Conservation (phyloP, 2,113 vertebrate genomes). For the Platichthys flesus region DNA sequence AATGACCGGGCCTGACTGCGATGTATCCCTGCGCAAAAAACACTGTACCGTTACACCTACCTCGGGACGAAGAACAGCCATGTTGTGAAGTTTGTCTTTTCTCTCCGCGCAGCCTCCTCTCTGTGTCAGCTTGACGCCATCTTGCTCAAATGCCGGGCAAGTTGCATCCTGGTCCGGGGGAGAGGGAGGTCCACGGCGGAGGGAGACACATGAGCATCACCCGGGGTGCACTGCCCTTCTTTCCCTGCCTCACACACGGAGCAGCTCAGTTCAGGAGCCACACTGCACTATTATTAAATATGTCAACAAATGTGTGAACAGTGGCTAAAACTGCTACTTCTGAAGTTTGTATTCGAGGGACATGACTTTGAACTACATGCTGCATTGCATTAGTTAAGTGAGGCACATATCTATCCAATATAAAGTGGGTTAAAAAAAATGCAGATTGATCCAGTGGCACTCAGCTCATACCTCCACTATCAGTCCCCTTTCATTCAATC, state of each 20-base stretch:
- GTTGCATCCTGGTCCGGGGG: conserved; percentile 21
- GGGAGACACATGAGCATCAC: neutral
- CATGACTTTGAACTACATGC: no score
- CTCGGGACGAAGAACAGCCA: conserved; percentile 49
- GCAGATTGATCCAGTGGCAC: no score
- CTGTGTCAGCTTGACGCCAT: conserved; percentile 76
- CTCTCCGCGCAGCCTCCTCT: conserved; percentile 38
- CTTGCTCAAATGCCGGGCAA: conserved; percentile 53
- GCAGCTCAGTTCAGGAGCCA: no score
- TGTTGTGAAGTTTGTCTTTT: neutral
- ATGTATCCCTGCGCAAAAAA: neutral
- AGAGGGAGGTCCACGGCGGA: conserved; percentile 23
- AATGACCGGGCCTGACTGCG: neutral
- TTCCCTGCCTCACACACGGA: neutral
- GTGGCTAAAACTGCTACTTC: no score
- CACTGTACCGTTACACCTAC: conserved; percentile 48
- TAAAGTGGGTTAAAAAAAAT: no score
- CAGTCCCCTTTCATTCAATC: no score
- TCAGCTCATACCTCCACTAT: no score
- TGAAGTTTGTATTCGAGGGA: no score
- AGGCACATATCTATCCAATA: no score
- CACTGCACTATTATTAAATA: no score
- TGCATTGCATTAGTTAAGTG: no score
- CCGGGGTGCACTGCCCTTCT: neutral
- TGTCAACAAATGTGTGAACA: no score